Evolutionary conservation across 2,888 invertebrate genomes (phyloP).

Genomic region (Lordiphosa andalusiaca): DNA sequence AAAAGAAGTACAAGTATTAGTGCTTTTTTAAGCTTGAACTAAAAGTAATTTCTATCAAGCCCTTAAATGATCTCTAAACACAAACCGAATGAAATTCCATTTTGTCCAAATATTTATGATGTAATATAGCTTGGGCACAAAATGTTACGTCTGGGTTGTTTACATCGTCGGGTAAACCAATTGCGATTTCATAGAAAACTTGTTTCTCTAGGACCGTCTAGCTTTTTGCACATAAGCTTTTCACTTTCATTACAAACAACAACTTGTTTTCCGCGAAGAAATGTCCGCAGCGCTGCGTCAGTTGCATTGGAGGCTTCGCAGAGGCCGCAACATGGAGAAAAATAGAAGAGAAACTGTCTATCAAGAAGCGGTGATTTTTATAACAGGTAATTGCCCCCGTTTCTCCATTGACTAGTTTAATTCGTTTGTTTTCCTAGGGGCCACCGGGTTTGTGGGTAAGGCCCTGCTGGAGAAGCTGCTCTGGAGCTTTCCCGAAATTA

Average conservation of each 20-base stretch:
- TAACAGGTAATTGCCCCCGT: conserved; percentile 59
- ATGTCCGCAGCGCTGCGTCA: conserved; percentile 32
- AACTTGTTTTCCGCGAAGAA: conserved; percentile 20
- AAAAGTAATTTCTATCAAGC: not conserved
- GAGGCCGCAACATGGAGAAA: conserved; percentile 49
- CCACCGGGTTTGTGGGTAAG: conserved; percentile 96
- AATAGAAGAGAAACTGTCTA: conserved; percentile 56
- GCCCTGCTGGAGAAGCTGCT: conserved; percentile 95
- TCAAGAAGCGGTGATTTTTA: conserved; percentile 71
- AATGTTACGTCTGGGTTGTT: conserved; percentile 38
- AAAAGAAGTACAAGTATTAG: too few species aligned
- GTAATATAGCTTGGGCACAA: conserved; percentile 17
- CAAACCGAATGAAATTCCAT: conserved; percentile 13
- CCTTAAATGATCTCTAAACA: conserved; percentile 6
- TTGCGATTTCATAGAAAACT: conserved; percentile 46
- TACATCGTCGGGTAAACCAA: conserved; percentile 29
- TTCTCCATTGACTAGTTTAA: conserved; percentile 53
- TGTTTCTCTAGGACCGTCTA: conserved; percentile 55
- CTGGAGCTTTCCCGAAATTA: conserved; percentile 89
- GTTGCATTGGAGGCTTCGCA: conserved; percentile 46
- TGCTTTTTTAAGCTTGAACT: too few species aligned
- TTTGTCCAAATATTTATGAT: conserved; percentile 16
- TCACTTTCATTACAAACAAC: conserved; percentile 57
- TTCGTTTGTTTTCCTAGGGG: conserved; percentile 83
- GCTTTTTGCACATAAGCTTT: conserved; percentile 37